A percentile compares a stretch with the other conserved stretches of the same genome.
phyloP scores from a whole-genome alignment of 2,113 vertebrate species.

The Apistogramma diplotaenia region DNA sequence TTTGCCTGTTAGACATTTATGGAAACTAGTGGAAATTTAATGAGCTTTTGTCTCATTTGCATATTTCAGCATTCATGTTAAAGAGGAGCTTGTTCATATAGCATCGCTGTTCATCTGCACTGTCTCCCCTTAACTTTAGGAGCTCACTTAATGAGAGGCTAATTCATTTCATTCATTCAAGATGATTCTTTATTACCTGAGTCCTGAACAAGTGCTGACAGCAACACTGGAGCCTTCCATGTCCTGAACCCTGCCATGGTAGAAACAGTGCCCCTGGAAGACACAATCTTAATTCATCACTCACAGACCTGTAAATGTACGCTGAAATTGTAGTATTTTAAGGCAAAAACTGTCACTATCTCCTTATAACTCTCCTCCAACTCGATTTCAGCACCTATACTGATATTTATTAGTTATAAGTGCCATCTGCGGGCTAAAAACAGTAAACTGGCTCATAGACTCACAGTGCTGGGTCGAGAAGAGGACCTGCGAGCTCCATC shows the following conservation, averaged over 20 bases:
- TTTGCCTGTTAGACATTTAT: neutral
- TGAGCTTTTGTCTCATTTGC: neutral
- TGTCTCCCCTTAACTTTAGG: neutral
- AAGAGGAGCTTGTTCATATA: neutral
- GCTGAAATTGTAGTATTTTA: neutral
- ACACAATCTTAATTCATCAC: constrained; percentile 38
- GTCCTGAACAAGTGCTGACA: constrained; percentile 88
- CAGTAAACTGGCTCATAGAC: constrained; percentile 46
- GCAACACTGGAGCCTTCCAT: constrained; percentile 80
- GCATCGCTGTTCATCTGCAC: neutral
- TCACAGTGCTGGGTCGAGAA: constrained; percentile 78
- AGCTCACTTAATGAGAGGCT: neutral
- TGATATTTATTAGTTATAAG: neutral
- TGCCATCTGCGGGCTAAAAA: neutral
- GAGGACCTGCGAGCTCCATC: constrained; percentile 75
- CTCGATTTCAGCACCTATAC: neutral
- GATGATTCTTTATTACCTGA: constrained; percentile 79
- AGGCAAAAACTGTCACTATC: neutral
- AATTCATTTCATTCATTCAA: neutral
- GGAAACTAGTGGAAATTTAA: neutral
- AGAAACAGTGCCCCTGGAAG: constrained; percentile 90
- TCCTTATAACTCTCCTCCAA: neutral
- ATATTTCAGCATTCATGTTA: neutral
- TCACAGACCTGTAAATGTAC: neutral
- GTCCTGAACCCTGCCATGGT: constrained; percentile 85